These are phyloP conservation scores for Schrankia costaestrigalis DNA, from an alignment of 2,888 invertebrate genomes.

Conservation along the genomic window DNA sequence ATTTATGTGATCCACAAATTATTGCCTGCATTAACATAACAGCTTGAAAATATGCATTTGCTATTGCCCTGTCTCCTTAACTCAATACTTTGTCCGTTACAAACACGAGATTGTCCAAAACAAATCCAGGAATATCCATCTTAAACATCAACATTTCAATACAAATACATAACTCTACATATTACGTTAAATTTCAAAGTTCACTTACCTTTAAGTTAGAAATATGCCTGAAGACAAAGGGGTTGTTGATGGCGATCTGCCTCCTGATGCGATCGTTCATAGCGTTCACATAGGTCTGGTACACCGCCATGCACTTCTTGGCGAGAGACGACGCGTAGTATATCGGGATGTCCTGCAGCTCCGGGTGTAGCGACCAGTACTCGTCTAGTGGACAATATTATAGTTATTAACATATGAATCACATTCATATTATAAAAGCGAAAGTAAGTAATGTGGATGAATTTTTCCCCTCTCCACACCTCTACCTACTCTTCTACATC, in stretches of 20 bases:
- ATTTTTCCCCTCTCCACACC: too few species aligned
- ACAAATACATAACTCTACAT: constrained; percentile 6
- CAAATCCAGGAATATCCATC: too few species aligned
- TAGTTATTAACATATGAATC: background rate
- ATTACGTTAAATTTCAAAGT: background rate
- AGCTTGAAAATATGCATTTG: too few species aligned
- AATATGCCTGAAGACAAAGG: constrained; percentile 99
- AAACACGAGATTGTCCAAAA: too few species aligned
- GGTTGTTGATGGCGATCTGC: constrained; percentile 98
- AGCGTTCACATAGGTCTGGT: constrained; percentile 99
- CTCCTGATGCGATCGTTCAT: constrained; percentile 99
- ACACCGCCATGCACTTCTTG: constrained; percentile 99
- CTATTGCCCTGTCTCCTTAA: too few species aligned
- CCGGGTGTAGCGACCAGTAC: constrained; percentile 98
- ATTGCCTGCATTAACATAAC: too few species aligned
- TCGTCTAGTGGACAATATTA: constrained; percentile 85
- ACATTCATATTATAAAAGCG: too few species aligned
- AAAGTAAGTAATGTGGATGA: too few species aligned
- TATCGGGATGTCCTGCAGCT: constrained; percentile 98
- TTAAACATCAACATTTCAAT: too few species aligned
- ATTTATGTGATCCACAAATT: too few species aligned
- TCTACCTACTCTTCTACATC: too few species aligned
- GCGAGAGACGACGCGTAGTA: constrained; percentile 99
- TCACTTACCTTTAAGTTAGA: constrained; percentile 89
- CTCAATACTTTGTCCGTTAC: too few species aligned